Evolutionary conservation across 2,888 invertebrate species (phyloP).

Genomic region (Clepsis dumicolana): DNA sequence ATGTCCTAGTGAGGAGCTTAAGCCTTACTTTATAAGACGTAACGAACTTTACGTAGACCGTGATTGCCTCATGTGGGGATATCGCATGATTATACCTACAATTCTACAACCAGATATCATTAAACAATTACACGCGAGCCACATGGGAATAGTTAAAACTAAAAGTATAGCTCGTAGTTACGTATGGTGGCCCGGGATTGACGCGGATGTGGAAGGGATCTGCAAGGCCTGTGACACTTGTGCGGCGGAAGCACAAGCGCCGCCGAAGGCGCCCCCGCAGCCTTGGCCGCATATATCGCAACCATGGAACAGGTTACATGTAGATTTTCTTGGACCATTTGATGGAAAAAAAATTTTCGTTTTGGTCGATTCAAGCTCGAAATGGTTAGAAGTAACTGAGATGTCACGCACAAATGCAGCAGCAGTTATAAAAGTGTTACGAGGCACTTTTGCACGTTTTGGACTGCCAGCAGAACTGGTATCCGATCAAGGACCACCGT

Average conservation of each 20-base stretch:
- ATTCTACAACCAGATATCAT: background rate
- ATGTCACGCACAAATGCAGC: background rate
- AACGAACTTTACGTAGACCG: conserved; percentile 24
- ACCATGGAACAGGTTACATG: too few species aligned
- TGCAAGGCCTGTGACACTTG: background rate
- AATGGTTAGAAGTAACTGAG: conserved; percentile 1
- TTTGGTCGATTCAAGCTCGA: conserved; percentile 1
- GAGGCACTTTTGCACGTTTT: conserved; percentile 11
- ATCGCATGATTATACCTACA: background rate
- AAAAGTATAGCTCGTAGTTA: background rate
- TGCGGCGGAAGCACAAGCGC: conserved; percentile 1
- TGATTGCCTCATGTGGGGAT: conserved; percentile 29
- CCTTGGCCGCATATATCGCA: background rate
- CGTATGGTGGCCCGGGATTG: too few species aligned
- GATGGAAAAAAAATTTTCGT: background rate
- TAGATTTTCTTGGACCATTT: background rate
- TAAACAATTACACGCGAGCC: background rate
- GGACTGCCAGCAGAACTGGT: background rate
- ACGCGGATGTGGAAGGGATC: too few species aligned
- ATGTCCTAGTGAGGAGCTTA: conserved; percentile 10
- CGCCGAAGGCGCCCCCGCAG: background rate
- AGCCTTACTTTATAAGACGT: conserved; percentile 9
- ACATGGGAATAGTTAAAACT: conserved; percentile 3
- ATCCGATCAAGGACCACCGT: conserved; percentile 19
- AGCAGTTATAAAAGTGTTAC: background rate